Base-by-base conservation (phyloP, 2,888 invertebrate species). In the Mellilla xanthometata region DNA sequence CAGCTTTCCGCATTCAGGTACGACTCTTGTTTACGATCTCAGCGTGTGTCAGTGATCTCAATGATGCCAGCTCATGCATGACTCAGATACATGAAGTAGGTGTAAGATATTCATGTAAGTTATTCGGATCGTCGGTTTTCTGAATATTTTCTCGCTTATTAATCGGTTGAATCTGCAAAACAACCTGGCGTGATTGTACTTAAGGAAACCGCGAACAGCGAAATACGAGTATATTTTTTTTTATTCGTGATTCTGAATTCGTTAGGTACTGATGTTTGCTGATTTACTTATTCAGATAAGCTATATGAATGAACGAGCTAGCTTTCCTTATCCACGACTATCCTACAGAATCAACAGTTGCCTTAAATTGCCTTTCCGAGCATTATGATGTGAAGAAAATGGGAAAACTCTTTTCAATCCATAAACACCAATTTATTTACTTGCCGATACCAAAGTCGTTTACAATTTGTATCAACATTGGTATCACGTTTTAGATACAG, bases 401-500 rank as follows among this genome's bases (percentile, higher is more conserved):
- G 8, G 2, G 33, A 15, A 10, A 36, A 35, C 26, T 35, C 28
- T 19, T 3, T 39, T 15, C n/a, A 29, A 30, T 46, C 24, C 35
- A 51, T 23, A 54, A 35, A 32, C 31, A 38, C 38, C 12, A 41
- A 52, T 56, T 52, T 49, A 59, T 59, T 56, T 57, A 56, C 60
- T 35, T 27, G 60, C 50, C 56, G 54, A 60, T 54, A 52, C 51
- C 46, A 39, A 50, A 56, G 52, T 72, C 70, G 56, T 68, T 60
- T 62, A 57, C 68, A 73, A 77, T 82, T 81, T 70, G 66, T 73
- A 77, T 82, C 76, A 80, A 75, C 75, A 83, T 72, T 76, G 66
- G 68, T 72, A 73, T 82, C 84, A 84, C 82, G 84, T 81, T 76
- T 76, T 65, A 61, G 73, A 74, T 80, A 81, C 79, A 68, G 76